These are phyloP conservation scores for Hydrolagus affinis DNA, from an alignment of 2,113 vertebrate genomes.

Conservation along the genomic window DNA sequence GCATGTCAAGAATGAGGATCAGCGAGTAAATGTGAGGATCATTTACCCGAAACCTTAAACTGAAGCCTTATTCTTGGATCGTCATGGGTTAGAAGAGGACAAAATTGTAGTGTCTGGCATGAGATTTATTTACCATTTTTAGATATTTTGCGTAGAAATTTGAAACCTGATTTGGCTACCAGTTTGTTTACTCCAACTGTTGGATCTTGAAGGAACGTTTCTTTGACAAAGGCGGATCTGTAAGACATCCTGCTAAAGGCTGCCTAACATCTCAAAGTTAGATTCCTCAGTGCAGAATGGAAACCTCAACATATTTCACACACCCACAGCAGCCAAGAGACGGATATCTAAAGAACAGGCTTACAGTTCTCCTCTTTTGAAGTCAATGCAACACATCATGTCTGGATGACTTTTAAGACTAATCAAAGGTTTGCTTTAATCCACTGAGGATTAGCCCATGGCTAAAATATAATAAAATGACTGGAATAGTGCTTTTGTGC, in stretches of 20 bases:
- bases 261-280: slow-evolving; percentile 17
- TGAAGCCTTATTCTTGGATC: too few relatives aligned
- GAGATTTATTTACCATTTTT: not conserved
- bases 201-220: slow-evolving; percentile 3
- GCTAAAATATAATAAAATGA: too few relatives aligned
- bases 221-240: not conserved
- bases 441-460: too few relatives aligned
- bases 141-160: not conserved
- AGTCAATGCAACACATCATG: not conserved
- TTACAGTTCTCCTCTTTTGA: slow-evolving; percentile 3
- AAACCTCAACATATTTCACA: slow-evolving; percentile 32
- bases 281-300: slow-evolving; percentile 9
- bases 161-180: slow-evolving; percentile 10
- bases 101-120: slow-evolving; percentile 8
- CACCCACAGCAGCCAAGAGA: slow-evolving; percentile 15
- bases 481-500: too few relatives aligned
- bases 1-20: too few relatives aligned
- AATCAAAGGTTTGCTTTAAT: not conserved
- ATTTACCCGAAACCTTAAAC: too few relatives aligned
- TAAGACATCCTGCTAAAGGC: slow-evolving; percentile 18
- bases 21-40: too few relatives aligned
- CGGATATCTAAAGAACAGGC: slow-evolving; percentile 1
- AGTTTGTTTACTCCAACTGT: slow-evolving; percentile 21
- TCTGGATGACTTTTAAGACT: not conserved
- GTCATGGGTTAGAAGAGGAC: not conserved